Conservation (phyloP, 2,113 vertebrate species). For the Paratilapia polleni region DNA sequence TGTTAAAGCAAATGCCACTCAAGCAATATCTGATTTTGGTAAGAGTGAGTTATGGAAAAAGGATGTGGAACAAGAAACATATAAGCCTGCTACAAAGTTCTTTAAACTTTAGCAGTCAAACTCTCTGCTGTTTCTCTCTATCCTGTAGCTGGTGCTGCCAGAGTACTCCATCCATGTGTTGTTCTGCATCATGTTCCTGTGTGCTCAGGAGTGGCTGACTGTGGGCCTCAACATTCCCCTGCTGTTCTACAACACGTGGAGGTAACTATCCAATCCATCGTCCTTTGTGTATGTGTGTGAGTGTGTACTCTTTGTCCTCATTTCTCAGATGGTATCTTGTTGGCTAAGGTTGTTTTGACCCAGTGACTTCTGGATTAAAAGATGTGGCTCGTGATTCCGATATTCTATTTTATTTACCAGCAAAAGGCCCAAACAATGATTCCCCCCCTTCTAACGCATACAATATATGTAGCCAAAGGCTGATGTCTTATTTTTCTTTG, state of each 20-base stretch:
- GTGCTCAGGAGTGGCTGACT: constrained; percentile 96
- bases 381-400: not conserved
- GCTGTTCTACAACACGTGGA: constrained; percentile 98
- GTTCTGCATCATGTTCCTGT: constrained; percentile 99
- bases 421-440: not conserved
- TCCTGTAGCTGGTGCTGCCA: constrained; percentile 90
- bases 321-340: not conserved
- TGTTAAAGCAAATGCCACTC: not conserved
- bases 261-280: constrained; percentile 80
- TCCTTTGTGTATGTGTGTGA: not conserved
- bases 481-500: not conserved
- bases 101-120: not conserved
- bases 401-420: not conserved
- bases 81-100: not conserved
- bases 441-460: not conserved
- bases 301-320: not conserved
- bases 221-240: constrained; percentile 94
- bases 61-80: not conserved
- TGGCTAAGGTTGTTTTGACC: not conserved
- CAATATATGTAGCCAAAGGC: not conserved
- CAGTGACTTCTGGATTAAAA: not conserved
- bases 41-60: not conserved
- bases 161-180: constrained; percentile 98
- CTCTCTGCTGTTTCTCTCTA: constrained; percentile 4
- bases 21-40: not conserved